A percentile compares a stretch with the other conserved stretches of the same genome.
phyloP scores from a whole-genome alignment of 2,888 invertebrate species.

The Pandemis heparana region DNA sequence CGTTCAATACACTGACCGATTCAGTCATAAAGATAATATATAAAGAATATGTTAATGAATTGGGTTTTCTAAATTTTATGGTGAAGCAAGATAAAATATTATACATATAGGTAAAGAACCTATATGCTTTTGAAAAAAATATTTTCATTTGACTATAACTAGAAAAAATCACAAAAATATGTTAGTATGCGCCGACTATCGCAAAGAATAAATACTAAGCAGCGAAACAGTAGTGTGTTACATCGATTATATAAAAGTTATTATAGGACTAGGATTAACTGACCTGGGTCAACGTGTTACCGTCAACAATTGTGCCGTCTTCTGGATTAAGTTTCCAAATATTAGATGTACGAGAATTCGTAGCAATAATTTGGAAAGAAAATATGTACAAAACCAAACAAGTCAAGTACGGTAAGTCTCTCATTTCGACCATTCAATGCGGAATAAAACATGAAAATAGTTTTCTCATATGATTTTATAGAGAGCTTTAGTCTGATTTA shows the following conservation, averaged over 20 bases:
- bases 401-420: constrained; percentile 85
- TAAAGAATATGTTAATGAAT: not conserved
- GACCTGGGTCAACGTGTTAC: constrained; percentile 84
- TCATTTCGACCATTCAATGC: constrained; percentile 75
- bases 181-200: constrained; percentile 1
- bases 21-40: constrained; percentile 1
- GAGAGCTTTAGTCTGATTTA: constrained; percentile 61
- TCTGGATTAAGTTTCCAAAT: constrained; percentile 93
- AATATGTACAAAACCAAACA: constrained; percentile 89
- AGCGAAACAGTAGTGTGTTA: constrained; percentile 49
- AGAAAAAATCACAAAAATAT: constrained; percentile 3
- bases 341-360: constrained; percentile 93
- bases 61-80: not conserved
- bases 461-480: constrained; percentile 51
- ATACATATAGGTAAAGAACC: not conserved
- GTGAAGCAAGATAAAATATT: not conserved
- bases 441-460: constrained; percentile 53
- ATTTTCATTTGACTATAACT: constrained; percentile 1
- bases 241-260: constrained; percentile 72
- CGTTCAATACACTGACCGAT: not conserved
- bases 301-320: constrained; percentile 90
- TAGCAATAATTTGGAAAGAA: constrained; percentile 89
- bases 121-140: not conserved
- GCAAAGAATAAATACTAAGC: constrained; percentile 38
- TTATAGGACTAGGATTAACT: constrained; percentile 58